Evolutionary conservation across 2,888 invertebrate genomes (phyloP).

Genomic region (Xestobium rufovillosum): DNA sequence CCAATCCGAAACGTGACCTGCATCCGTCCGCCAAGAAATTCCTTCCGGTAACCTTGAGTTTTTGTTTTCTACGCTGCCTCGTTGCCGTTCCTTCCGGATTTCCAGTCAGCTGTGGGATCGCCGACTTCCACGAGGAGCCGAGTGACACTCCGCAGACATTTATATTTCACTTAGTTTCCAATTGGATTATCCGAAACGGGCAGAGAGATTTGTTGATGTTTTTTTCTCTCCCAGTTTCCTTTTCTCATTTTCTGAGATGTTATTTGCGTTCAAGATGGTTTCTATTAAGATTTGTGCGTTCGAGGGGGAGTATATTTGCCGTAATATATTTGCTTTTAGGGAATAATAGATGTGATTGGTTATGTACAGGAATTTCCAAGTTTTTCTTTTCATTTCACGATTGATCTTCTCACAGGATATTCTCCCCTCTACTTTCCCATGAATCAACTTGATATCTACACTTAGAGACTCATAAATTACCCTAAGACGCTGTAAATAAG

Average conservation of each 20-base stretch:
- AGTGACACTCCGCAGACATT: conserved; percentile 32
- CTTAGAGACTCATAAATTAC: too few species aligned
- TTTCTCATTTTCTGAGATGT: conserved; percentile 3
- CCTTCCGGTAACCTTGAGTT: conserved; percentile 28
- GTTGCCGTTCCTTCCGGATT: conserved; percentile 22
- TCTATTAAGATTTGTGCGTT: conserved; percentile 1
- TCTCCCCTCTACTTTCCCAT: too few species aligned
- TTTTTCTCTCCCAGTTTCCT: conserved; percentile 19
- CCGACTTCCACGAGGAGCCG: conserved; percentile 20
- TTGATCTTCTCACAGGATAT: too few species aligned
- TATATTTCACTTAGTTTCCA: conserved; percentile 35
- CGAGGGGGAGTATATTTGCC: too few species aligned
- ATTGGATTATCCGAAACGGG: conserved; percentile 33
- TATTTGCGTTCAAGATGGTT: conserved; percentile 2
- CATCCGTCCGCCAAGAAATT: conserved; percentile 29
- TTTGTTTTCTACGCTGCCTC: conserved; percentile 22
- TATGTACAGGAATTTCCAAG: too few species aligned
- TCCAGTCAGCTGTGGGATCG: conserved; percentile 27
- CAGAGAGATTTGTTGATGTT: conserved; percentile 33
- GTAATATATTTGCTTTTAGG: too few species aligned
- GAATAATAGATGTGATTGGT: too few species aligned
- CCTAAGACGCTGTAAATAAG: too few species aligned
- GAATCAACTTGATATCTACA: too few species aligned
- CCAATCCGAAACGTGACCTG: conserved; percentile 34
- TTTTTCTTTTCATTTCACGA: too few species aligned